These are phyloP conservation scores for Polydrusus cervinus DNA, from an alignment of 2,888 invertebrate genomes.

Conservation along the genomic window DNA sequence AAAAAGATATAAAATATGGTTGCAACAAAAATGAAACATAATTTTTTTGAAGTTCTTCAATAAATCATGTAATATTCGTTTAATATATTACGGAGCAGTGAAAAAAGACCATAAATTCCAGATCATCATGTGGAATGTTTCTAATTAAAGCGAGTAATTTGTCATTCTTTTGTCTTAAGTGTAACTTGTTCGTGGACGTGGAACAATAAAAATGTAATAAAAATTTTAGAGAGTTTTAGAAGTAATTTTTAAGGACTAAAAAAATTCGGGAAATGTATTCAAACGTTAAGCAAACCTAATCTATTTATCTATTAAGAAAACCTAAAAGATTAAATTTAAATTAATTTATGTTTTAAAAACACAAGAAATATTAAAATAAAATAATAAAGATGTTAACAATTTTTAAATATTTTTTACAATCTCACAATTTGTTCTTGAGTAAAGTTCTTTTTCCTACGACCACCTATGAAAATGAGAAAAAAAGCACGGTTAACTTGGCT, in stretches of 20 bases:
- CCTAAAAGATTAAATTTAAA: too few relatives aligned
- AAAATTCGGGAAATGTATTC: not conserved
- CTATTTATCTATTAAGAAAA: too few relatives aligned
- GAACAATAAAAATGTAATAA: slow-evolving; percentile 30
- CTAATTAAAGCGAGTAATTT: slow-evolving; percentile 49
- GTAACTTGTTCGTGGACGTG: slow-evolving; percentile 17
- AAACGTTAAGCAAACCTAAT: not conserved
- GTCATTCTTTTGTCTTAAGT: slow-evolving; percentile 48
- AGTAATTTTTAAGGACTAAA: not conserved
- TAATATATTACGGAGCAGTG: slow-evolving; percentile 37
- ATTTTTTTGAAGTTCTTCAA: slow-evolving; percentile 48
- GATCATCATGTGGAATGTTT: slow-evolving; percentile 41
- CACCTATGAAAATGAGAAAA: too few relatives aligned
- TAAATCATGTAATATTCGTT: slow-evolving; percentile 44
- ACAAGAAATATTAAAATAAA: too few relatives aligned
- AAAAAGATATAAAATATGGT: slow-evolving; percentile 48
- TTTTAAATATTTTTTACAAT: too few relatives aligned
- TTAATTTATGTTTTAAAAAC: too few relatives aligned
- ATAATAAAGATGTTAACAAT: too few relatives aligned
- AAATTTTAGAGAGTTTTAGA: not conserved
- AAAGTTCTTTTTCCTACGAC: too few relatives aligned
- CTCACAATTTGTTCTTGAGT: too few relatives aligned
- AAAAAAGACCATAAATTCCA: slow-evolving; percentile 42
- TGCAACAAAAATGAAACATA: slow-evolving; percentile 47
- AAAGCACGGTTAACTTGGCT: too few relatives aligned